Conservation (phyloP, 2,888 invertebrate genomes). For the Mimumesa dahlbomi region DNA sequence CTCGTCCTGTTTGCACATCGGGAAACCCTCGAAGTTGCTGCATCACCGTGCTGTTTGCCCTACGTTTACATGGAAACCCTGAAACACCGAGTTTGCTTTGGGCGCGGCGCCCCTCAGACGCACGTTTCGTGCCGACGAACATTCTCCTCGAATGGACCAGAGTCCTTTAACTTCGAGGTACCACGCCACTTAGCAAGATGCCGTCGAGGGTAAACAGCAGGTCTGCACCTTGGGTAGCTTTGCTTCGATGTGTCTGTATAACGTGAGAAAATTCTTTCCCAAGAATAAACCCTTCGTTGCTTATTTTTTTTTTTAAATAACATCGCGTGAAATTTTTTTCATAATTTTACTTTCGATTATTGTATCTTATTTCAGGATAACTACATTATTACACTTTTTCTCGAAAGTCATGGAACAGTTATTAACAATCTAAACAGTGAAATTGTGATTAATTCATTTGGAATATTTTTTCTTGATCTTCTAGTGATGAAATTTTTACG, state of each 20-base stretch:
- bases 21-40: conserved; percentile 58
- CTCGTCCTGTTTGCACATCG: conserved; percentile 52
- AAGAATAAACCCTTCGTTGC: no score
- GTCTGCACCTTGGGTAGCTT: conserved; percentile 3
- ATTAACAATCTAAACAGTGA: no score
- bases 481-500: no score
- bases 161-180: conserved; percentile 44
- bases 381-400: no score
- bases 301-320: no score
- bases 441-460: no score
- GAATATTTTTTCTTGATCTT: no score
- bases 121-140: conserved; percentile 26
- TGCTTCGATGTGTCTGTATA: conserved; percentile 8
- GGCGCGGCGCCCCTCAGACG: conserved; percentile 44
- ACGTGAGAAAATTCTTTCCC: conserved; percentile 40
- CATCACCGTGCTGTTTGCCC: conserved; percentile 59
- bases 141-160: conserved; percentile 10
- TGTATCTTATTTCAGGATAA: no score
- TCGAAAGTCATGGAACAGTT: no score
- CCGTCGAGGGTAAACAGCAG: conserved; percentile 61
- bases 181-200: conserved; percentile 63
- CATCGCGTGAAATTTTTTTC: no score
- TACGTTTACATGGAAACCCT: conserved; percentile 70
- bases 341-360: no score
- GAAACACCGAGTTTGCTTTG: conserved; percentile 69